Evolutionary conservation across 2,113 vertebrate genomes (phyloP), one percentile per base, ranked within the genome.

Genomic region (Helogale parvula): DNA sequence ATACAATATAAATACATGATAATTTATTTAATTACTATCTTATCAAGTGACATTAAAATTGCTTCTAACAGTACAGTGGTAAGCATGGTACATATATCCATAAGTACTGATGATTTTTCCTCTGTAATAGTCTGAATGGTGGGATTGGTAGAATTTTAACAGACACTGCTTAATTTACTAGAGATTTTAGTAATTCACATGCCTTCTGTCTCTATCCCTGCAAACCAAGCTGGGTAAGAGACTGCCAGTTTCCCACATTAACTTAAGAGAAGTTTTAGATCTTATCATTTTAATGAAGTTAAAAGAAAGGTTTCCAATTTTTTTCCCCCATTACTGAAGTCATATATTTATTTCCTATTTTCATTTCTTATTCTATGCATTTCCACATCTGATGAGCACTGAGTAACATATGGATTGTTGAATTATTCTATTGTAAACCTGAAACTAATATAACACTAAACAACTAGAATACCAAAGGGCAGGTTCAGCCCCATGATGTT

Each of bases 401-500:
- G 13, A 29, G 72, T 45, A 45, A 45, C 47, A 47, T 29, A 76
- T 16, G 41, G 14, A 45, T 76, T 76, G 45, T 29, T 76, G 27
- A 76, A 45, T 45, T 7, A 45, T 76, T 29, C 45, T 47, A 31
- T 47, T 76, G 45, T 47, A 76, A 7, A 76, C 72, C 41, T 76
- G 41, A 47, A 76, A 31, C 41, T 76, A 47, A 47, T 47, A 47
- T 29, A 76, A 47, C 27, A 29, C 74, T 47, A 19, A 60, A 99
- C 98, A 0, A 99, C 99, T 47, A 99, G 99, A 98, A 99, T 99
- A 80, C 99, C 99, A 0, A 99, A 99, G 72, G 99, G 99, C 92
- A 99, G 98, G 98, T 99, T 99, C 95, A 99, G 98, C 97, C 99
- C 99, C 99, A 99, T 99, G 97, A 99, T 99, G 94, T 98, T 99